phyloP scores from a whole-genome alignment of 2,888 invertebrate genomes.

The Temnothorax unifasciatus region DNA sequence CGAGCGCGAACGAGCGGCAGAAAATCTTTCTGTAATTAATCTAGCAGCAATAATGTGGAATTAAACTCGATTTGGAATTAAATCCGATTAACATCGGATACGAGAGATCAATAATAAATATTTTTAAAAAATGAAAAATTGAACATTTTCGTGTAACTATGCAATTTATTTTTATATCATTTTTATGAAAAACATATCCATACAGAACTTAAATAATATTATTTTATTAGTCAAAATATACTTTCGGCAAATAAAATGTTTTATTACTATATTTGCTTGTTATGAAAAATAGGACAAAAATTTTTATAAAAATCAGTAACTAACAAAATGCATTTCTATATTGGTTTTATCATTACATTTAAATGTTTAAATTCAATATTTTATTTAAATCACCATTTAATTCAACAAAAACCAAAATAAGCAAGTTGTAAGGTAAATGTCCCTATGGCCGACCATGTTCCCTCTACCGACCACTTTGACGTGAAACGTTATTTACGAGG shows the following conservation, averaged over 20 bases:
- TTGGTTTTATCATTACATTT: neutral
- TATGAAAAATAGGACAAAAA: neutral
- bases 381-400: neutral
- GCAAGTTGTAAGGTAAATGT: too few relatives aligned
- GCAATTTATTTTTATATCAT: neutral
- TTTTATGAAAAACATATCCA: neutral
- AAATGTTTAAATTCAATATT: neutral
- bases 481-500: too few relatives aligned
- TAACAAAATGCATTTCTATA: neutral
- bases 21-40: neutral
- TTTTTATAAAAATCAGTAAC: neutral
- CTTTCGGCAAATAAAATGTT: neutral
- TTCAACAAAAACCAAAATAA: neutral
- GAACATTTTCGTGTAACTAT: neutral
- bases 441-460: too few relatives aligned
- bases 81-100: neutral
- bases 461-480: too few relatives aligned
- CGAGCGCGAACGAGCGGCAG: neutral
- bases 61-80: constrained; percentile 6
- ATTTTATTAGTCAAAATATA: neutral
- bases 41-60: neutral
- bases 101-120: neutral
- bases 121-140: neutral
- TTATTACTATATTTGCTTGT: constrained; percentile 13
- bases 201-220: neutral